Evolutionary conservation across 2,797 vertebrate species (phyloP).

Genomic region (Microcaecilia unicolor): DNA sequence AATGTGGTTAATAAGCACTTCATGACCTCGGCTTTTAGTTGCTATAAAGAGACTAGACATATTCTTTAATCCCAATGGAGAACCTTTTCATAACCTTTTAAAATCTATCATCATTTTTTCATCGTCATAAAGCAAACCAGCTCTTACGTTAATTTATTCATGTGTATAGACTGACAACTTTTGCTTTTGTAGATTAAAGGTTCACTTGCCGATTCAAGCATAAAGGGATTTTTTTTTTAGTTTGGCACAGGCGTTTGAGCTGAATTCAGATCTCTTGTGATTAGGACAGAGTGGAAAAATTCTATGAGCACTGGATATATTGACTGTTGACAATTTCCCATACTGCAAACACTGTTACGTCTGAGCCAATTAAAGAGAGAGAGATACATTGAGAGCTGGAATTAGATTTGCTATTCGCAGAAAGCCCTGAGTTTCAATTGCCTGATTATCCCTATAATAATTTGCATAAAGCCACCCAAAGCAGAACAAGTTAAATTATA

Average conservation of each 20-base stretch:
- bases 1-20: slow-evolving; percentile 8
- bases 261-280: not conserved
- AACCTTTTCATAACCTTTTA: not conserved
- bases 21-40: slow-evolving; percentile 1
- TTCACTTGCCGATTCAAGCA: not conserved
- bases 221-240: not conserved
- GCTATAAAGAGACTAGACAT: not conserved
- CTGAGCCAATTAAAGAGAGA: not conserved
- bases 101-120: slow-evolving; percentile 1
- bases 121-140: not conserved
- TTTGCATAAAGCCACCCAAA: slow-evolving; percentile 5
- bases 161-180: not conserved
- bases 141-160: slow-evolving; percentile 2
- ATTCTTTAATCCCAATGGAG: not conserved
- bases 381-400: not conserved
- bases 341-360: not conserved
- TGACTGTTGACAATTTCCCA: not conserved
- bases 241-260: not conserved
- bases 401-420: not conserved
- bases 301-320: too few species aligned
- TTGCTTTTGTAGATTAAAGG: not conserved
- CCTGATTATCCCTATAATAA: not conserved
- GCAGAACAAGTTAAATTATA: slow-evolving; percentile 16
- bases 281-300: not conserved
- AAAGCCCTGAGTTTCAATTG: too few species aligned